Conservation (phyloP, 64 coral and sea anemone species). For the Dendrophyllia cribrosa region DNA sequence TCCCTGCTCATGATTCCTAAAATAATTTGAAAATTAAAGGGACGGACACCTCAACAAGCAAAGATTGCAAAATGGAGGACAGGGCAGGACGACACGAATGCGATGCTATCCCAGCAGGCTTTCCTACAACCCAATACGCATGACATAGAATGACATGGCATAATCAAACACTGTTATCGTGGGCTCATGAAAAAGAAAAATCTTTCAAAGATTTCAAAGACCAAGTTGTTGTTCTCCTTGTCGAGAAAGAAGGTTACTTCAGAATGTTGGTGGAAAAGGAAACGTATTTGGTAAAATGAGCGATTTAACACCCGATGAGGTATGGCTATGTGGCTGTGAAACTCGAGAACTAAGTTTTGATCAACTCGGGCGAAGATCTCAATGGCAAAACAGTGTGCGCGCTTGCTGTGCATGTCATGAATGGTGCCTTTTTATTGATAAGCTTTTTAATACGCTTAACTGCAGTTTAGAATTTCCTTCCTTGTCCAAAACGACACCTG, state of each 20-base stretch:
- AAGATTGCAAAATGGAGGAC: not conserved
- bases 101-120: slow-evolving; percentile 15
- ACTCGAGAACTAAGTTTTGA: not conserved
- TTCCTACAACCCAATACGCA: not conserved
- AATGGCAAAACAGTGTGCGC: not conserved
- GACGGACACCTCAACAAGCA: not conserved
- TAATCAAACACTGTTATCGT: not conserved
- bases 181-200: not conserved
- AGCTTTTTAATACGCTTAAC: not conserved
- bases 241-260: slow-evolving; percentile 21
- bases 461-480: not conserved
- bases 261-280: slow-evolving; percentile 17
- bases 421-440: not conserved
- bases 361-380: not conserved
- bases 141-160: not conserved
- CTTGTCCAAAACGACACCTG: not conserved
- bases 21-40: not conserved
- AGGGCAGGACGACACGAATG: too few species aligned
- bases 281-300: slow-evolving; percentile 69
- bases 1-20: slow-evolving; percentile 71
- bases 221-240: slow-evolving; percentile 16
- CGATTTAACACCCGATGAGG: slow-evolving; percentile 95
- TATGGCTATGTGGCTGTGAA: slow-evolving; percentile 18
- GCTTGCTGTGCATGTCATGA: not conserved
- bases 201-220: slow-evolving; percentile 38